Base-by-base conservation (phyloP, 2,888 invertebrate species). In the Agriopis leucophaearia region DNA sequence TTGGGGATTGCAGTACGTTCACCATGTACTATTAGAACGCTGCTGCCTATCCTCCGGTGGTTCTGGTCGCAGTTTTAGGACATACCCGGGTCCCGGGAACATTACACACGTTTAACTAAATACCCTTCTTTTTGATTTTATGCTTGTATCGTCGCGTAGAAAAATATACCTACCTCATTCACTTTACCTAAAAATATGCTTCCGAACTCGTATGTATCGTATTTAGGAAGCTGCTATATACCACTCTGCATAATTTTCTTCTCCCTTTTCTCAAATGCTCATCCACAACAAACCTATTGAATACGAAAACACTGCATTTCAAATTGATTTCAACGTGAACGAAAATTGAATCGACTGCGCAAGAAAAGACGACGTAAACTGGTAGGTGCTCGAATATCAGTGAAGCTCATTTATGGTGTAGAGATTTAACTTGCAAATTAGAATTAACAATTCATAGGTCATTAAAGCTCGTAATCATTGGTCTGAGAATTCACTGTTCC, bases 361-460 rank as follows among this genome's bases (percentile, higher is more conserved):
- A 47, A 57, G 51, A 36, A 35, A 27, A 44, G 16, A 51, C 36
- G 44, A 61, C 52, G 42, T 54, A 58, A 45, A 67, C 58, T 52
- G 52, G 58, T n/a, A 27, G 27, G 27, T 27, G 5, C 27, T 27
- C 27, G 27, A 27, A 59, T 62, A 62, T 55, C 54, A 50, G 54
- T 38, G 42, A 59, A 63, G 18, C 58, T 63, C 58, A 60, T 68
- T 58, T 38, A 47, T 12, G 54, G 13, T 58, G 45, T 48, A 45
- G 35, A 36, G n/a, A 58, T 60, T 47, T 59, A 50, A 68, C 55
- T 64, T 64, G 68, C 51, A 68, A 64, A 68, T 68, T 55, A 50
- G 55, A 61, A 69, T 69, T 64, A 64, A 60, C 60, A 60, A 64
- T 69, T 69, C 64, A 69, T 64, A 27, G 60, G 38, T 56, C 51